Conservation (phyloP, 30 jellyfish, hydroid and myxozoan species). For the Turritopsis rubra region DNA sequence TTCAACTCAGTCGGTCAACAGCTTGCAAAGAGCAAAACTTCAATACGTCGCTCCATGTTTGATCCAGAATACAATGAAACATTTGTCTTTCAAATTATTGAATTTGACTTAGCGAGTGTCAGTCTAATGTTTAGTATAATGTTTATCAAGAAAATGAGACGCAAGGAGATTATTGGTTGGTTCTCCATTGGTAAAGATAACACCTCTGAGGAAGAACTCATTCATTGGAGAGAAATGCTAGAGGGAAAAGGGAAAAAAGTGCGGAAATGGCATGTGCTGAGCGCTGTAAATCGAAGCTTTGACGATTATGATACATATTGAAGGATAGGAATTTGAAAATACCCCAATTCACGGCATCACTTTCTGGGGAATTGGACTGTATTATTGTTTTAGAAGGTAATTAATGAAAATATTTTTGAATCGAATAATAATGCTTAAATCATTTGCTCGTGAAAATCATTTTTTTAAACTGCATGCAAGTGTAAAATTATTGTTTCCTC, state of each 20-base stretch:
- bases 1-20: constrained; percentile 97
- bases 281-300: constrained; percentile 65
- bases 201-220: constrained; percentile 90
- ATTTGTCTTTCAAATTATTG: constrained; percentile 88
- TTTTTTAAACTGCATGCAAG: too few species aligned
- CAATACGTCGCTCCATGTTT: constrained; percentile 95
- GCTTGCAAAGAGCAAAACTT: constrained; percentile 91
- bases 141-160: constrained; percentile 83
- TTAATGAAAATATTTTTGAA: neutral
- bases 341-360: neutral
- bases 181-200: constrained; percentile 89
- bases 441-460: too few species aligned
- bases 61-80: constrained; percentile 98
- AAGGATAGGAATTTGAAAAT: neutral
- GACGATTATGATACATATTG: constrained; percentile 48
- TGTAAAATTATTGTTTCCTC: too few species aligned
- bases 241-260: constrained; percentile 91
- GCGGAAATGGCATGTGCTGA: constrained; percentile 86
- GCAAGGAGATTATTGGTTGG: constrained; percentile 95
- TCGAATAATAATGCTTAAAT: neutral
- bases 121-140: constrained; percentile 89
- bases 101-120: constrained; percentile 91
- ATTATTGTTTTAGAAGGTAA: neutral
- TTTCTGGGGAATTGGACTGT: neutral
- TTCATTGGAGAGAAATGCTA: constrained; percentile 95